phyloP scores from a whole-genome alignment of 2,888 invertebrate species.

The Abrostola tripartita region DNA sequence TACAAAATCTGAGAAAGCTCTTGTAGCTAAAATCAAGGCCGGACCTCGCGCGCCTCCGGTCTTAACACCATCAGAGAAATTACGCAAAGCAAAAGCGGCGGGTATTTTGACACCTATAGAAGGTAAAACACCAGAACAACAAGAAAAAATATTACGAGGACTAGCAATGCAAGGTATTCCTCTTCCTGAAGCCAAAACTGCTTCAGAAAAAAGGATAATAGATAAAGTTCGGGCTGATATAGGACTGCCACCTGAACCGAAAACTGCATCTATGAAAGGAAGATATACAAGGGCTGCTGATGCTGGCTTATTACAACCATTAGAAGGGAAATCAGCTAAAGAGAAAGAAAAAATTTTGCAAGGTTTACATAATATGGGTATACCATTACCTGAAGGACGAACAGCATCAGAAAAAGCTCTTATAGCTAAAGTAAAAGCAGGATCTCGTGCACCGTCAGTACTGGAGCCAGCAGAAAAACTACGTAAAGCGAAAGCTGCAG shows the following conservation, averaged over 20 bases:
- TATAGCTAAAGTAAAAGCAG: slow-evolving; percentile 34
- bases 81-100: slow-evolving; percentile 16
- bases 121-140: slow-evolving; percentile 33
- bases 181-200: slow-evolving; percentile 37
- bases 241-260: slow-evolving; percentile 35
- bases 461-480: slow-evolving; percentile 12
- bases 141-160: slow-evolving; percentile 33
- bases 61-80: slow-evolving; percentile 13
- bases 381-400: slow-evolving; percentile 55
- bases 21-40: slow-evolving; percentile 50
- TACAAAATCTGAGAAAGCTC: slow-evolving; percentile 35
- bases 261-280: slow-evolving; percentile 42
- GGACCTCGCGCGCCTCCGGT: neutral
- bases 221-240: slow-evolving; percentile 40
- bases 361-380: slow-evolving; percentile 38
- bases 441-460: neutral
- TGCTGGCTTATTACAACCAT: slow-evolving; percentile 51
- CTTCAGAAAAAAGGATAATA: slow-evolving; percentile 49
- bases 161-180: slow-evolving; percentile 20
- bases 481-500: slow-evolving; percentile 53
- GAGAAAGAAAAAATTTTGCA: slow-evolving; percentile 52
- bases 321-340: slow-evolving; percentile 48
- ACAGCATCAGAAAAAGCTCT: slow-evolving; percentile 20
- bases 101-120: slow-evolving; percentile 18
- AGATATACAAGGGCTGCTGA: slow-evolving; percentile 52